These are phyloP conservation scores for Pterocles burchelli DNA, from an alignment of 2,113 vertebrate genomes.

Conservation along the genomic window DNA sequence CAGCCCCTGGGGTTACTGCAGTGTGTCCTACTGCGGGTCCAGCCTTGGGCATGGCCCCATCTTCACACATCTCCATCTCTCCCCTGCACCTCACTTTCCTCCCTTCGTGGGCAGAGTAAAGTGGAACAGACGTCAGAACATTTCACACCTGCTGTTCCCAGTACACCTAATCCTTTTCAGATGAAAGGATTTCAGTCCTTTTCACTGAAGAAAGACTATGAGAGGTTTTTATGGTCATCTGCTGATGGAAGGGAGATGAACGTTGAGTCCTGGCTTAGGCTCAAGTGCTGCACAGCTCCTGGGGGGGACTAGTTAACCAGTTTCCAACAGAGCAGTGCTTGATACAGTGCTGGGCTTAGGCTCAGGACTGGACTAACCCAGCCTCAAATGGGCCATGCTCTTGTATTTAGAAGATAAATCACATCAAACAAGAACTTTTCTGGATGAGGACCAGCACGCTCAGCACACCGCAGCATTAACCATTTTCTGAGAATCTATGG, in stretches of 20 bases:
- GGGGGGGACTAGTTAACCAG: accelerated
- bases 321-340: background rate
- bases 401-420: background rate
- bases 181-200: background rate
- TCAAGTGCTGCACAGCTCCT: background rate
- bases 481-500: background rate
- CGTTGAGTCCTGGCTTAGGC: background rate
- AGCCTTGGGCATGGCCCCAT: background rate
- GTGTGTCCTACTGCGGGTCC: accelerated
- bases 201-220: background rate
- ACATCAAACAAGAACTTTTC: background rate
- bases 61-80: background rate
- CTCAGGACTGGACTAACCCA: background rate
- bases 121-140: background rate
- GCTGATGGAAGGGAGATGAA: background rate
- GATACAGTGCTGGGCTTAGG: background rate
- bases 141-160: background rate
- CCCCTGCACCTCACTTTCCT: background rate
- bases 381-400: background rate
- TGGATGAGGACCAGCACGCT: background rate
- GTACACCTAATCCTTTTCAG: background rate
- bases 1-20: background rate
- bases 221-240: background rate
- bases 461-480: background rate
- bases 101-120: background rate